These are phyloP conservation scores for Acanthosepion esculentum DNA, from an alignment of 2,888 invertebrate species.

Conservation along the genomic window DNA sequence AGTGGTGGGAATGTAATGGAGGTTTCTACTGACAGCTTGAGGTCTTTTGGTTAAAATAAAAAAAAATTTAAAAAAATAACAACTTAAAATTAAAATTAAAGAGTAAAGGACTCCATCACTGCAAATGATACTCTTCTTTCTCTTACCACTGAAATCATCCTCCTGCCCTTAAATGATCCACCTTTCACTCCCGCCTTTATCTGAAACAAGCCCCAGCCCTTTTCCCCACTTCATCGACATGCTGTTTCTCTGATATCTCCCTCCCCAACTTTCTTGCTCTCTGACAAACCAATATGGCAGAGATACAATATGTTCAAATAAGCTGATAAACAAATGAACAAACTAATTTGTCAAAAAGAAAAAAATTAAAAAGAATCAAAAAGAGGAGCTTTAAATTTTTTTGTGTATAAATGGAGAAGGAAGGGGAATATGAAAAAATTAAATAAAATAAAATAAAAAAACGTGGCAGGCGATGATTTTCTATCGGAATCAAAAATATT, in stretches of 20 bases:
- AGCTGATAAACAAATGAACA: neutral
- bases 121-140: neutral
- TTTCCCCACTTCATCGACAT: neutral
- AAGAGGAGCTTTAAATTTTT: neutral
- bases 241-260: neutral
- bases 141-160: neutral
- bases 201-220: neutral
- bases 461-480: too few relatives aligned
- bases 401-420: neutral
- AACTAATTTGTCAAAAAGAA: neutral
- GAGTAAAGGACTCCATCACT: neutral
- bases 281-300: neutral
- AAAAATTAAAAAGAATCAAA: neutral
- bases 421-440: too few relatives aligned
- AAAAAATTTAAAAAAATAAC: neutral
- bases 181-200: neutral
- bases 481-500: too few relatives aligned
- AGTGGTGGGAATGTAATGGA: neutral
- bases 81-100: neutral
- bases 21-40: slow-evolving; percentile 23
- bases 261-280: neutral
- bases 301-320: slow-evolving; percentile 10
- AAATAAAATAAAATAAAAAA: too few relatives aligned
- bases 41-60: neutral
- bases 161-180: neutral